Conservation (phyloP, 2,797 vertebrate genomes). For the Trachurus trachurus region DNA sequence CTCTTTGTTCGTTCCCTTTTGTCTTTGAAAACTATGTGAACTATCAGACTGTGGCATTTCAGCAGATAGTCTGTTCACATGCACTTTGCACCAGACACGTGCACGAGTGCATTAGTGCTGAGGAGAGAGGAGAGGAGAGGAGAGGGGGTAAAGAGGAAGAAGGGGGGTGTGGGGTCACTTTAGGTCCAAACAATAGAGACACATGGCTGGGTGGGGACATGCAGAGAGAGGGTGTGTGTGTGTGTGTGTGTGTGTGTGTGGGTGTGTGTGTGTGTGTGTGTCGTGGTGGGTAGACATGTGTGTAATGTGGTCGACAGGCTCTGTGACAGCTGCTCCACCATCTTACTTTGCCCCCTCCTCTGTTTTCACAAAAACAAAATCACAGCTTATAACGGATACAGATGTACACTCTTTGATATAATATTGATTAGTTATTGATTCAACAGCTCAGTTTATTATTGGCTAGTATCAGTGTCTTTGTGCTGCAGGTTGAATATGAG, state of each 20-base stretch:
- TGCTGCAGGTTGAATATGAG: background rate
- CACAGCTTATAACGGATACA: background rate
- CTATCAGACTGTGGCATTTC: background rate
- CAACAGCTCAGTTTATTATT: background rate
- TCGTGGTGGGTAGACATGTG: conserved; percentile 47
- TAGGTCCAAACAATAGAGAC: conserved; percentile 80
- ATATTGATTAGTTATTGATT: background rate
- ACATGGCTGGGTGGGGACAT: conserved; percentile 76
- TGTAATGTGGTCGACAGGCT: conserved; percentile 51
- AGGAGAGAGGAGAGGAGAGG: conserved; percentile 34
- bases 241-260: conserved; percentile 35
- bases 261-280: conserved; percentile 48
- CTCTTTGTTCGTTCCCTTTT: too few species aligned
- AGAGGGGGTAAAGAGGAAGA: conserved; percentile 10
- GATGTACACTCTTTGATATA: background rate
- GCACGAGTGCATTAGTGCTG: conserved; percentile 50
- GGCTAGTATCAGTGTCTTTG: too few species aligned
- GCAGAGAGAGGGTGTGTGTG: conserved; percentile 28
- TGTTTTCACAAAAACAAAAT: conserved; percentile 48
- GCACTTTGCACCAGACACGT: conserved; percentile 15
- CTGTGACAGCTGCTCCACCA: conserved; percentile 78
- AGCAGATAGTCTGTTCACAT: background rate
- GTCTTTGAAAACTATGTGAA: too few species aligned
- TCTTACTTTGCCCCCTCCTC: conserved; percentile 33
- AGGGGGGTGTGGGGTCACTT: conserved; percentile 38